These are phyloP conservation scores for Etheostoma nigrum DNA, from an alignment of 2,797 vertebrate genomes.

Conservation along the genomic window DNA sequence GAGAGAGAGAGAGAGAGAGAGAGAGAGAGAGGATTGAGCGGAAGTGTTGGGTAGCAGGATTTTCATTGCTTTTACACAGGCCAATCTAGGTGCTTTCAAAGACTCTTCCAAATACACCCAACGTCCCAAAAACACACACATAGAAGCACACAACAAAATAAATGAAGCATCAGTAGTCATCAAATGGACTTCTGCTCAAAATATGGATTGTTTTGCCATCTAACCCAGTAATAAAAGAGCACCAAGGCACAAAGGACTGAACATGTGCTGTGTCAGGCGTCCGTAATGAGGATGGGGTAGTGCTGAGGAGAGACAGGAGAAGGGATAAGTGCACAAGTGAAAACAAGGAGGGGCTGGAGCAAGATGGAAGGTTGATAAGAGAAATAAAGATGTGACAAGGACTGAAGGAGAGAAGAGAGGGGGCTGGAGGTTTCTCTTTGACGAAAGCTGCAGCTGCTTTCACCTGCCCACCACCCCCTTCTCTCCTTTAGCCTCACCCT, in stretches of 20 bases:
- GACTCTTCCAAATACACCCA: slow-evolving; percentile 41
- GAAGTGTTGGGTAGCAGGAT: slow-evolving; percentile 27
- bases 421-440: slow-evolving; percentile 42
- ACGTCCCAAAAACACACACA: slow-evolving; percentile 34
- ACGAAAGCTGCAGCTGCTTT: slow-evolving; percentile 71
- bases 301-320: slow-evolving; percentile 19
- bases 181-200: slow-evolving; percentile 44
- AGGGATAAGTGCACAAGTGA: slow-evolving; percentile 36
- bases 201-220: slow-evolving; percentile 62
- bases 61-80: slow-evolving; percentile 54
- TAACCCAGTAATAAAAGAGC: slow-evolving; percentile 65
- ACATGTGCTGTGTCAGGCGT: slow-evolving; percentile 71
- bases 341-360: slow-evolving; percentile 3
- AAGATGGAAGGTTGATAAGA: slow-evolving; percentile 46
- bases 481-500: background rate
- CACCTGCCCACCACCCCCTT: slow-evolving; percentile 66
- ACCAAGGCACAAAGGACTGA: slow-evolving; percentile 64
- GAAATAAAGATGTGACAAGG: slow-evolving; percentile 50
- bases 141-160: background rate
- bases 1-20: too few relatives aligned
- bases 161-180: background rate
- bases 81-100: slow-evolving; percentile 37
- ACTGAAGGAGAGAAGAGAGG: background rate
- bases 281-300: slow-evolving; percentile 57
- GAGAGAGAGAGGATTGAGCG: slow-evolving; percentile 48